Conservation (phyloP, 2,113 vertebrate genomes). For the Greenwoodochromis staneri region DNA sequence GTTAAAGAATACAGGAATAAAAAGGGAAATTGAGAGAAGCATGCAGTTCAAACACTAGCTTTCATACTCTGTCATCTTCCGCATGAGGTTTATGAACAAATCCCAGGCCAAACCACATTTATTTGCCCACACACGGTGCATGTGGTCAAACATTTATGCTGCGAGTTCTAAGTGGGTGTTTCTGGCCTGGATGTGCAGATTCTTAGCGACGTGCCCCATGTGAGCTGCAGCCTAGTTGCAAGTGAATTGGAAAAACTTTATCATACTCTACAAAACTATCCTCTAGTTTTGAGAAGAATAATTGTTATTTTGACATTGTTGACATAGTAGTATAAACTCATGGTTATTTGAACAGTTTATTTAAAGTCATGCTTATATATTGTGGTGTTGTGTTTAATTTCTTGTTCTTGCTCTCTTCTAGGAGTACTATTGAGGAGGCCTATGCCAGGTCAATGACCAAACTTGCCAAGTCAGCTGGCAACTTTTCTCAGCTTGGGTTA, state of each 20-base stretch:
- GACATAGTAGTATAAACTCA: not conserved
- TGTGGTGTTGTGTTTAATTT: not conserved
- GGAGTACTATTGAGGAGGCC: constrained; percentile 89
- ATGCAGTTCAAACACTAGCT: not conserved
- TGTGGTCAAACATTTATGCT: constrained; percentile 24
- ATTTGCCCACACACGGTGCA: constrained; percentile 4
- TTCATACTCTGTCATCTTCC: not conserved
- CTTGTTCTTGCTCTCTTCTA: constrained; percentile 19
- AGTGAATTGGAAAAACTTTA: not conserved
- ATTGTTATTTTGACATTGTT: not conserved
- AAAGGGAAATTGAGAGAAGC: not conserved
- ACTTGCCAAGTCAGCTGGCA: constrained; percentile 90
- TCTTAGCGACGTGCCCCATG: not conserved
- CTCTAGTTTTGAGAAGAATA: not conserved
- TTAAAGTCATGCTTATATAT: not conserved
- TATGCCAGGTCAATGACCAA: constrained; percentile 97
- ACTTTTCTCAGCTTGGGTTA: constrained; percentile 95
- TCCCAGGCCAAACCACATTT: not conserved
- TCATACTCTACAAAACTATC: not conserved
- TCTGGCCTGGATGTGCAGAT: not conserved
- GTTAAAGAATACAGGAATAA: not conserved
- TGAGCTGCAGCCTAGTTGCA: not conserved
- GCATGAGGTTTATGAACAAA: not conserved
- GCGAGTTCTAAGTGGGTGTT: not conserved
- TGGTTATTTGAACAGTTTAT: not conserved